Evolutionary conservation across 1,140 invertebrate species (phyloP).

Genomic region (Drosophila repletoides): DNA sequence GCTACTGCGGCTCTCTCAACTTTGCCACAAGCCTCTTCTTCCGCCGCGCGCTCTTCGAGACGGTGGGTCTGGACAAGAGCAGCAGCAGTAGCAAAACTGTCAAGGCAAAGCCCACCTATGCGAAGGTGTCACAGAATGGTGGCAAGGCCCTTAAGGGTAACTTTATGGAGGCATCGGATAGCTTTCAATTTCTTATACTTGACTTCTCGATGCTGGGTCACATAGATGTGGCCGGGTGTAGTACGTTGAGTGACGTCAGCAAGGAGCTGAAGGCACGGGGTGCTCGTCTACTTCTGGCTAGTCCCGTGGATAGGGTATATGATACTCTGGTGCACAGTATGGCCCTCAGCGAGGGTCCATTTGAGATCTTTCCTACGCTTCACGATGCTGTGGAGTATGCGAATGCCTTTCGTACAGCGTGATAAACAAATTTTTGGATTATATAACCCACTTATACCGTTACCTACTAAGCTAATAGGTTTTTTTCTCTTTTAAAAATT

Average conservation of each 20-base stretch:
- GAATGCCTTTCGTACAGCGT: conserved; percentile 68
- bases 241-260: conserved; percentile 63
- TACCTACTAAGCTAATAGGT: conserved; percentile 29
- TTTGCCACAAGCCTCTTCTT: conserved; percentile 74
- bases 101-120: conserved; percentile 43
- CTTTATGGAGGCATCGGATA: conserved; percentile 4
- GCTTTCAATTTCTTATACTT: conserved; percentile 60
- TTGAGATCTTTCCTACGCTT: conserved; percentile 76
- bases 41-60: conserved; percentile 60
- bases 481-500: conserved; percentile 21
- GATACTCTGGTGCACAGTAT: conserved; percentile 77
- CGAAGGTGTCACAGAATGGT: conserved; percentile 54
- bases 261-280: conserved; percentile 62
- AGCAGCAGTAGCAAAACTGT: conserved; percentile 1
- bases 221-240: conserved; percentile 76
- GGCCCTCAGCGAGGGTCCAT: conserved; percentile 74
- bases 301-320: conserved; percentile 76
- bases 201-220: conserved; percentile 76
- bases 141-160: conserved; percentile 24
- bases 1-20: conserved; percentile 75
- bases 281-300: conserved; percentile 62
- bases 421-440: conserved; percentile 47
- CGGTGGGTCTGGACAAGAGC: conserved; percentile 55
- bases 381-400: conserved; percentile 80
- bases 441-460: conserved; percentile 44